Evolutionary conservation across 2,113 vertebrate genomes (phyloP), one percentile per base, ranked within the genome.

Genomic region (Trochalopteron elliotii): DNA sequence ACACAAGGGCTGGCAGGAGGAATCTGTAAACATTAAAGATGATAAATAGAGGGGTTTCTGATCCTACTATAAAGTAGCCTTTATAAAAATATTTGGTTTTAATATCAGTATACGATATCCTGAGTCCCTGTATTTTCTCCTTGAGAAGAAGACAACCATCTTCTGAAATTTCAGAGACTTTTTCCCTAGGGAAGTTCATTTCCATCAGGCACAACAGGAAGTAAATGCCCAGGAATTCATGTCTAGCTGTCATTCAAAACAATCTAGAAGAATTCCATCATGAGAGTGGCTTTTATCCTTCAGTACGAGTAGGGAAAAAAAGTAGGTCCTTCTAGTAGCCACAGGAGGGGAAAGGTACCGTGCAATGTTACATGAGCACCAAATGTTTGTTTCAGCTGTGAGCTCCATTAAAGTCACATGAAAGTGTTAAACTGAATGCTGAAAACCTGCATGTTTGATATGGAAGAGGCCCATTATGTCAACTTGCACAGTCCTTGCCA

Each of bases 401-500:
- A 94, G 76, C 39, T 68, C 71, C 9, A 4, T 15, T 72, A 68
- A 87, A 91, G 50, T 44, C 84, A 74, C 45, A 91, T 0, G 61
- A 90, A 97, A 96, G 90, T 17, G 74, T 95, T 96, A 94, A 95
- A 85, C 39, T 1, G 1, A 88, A 75, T 5, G 31, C 63, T 78
- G 83, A 92, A 89, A 96, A 94, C 5, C 33, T 75, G n/a, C 79
- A 71, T 8, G 1, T 71, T 84, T 86, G 71, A 75, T 83, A 92
- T 53, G 85, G 93, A 93, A 93, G 65, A 92, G 39, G 83, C 56
- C 90, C 71, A 95, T 94, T 93, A 74, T 88, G 47, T 74, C 93
- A 93, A 65, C 91, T 94, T 93, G 93, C 90, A 90, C 2, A 92
- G 71, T 60, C 87, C 90, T 77, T 96, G 94, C 94, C 94, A 96